A percentile compares a stretch with the other conserved stretches of the same genome.
Conservation (phyloP, 2,797 vertebrate species). For the Rhinichthys osculus region DNA sequence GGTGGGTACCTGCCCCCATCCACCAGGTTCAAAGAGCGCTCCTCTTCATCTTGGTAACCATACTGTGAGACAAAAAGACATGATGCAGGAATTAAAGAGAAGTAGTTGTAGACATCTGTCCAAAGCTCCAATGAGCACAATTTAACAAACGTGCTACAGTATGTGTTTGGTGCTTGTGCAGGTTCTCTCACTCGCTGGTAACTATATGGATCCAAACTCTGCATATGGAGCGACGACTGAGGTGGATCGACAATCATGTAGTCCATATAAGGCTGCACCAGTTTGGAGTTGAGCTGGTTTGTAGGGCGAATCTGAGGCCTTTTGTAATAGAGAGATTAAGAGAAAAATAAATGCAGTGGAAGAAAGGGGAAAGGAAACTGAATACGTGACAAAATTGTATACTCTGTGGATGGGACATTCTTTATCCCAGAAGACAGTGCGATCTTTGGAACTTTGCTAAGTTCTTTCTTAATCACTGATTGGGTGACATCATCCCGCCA, state of each 20-base stretch:
- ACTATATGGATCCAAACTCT: conserved; percentile 85
- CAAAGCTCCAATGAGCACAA: not conserved
- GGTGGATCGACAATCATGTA: conserved; percentile 82
- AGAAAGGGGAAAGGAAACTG: not conserved
- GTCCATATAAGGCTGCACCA: conserved; percentile 84
- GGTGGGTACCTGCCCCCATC: conserved; percentile 66
- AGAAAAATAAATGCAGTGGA: conserved; percentile 12
- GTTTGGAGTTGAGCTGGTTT: conserved; percentile 64
- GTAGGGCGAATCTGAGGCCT: conserved; percentile 30
- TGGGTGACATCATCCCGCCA: conserved; percentile 94
- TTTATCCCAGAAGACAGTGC: conserved; percentile 65
- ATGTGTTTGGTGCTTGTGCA: conserved; percentile 42
- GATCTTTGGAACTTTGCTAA: conserved; percentile 85
- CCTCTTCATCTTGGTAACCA: conserved; percentile 80
- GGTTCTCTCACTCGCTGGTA: conserved; percentile 81
- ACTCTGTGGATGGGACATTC: conserved; percentile 54
- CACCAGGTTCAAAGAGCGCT: conserved; percentile 78
- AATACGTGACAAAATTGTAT: not conserved
- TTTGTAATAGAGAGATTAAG: conserved; percentile 1
- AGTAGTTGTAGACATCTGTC: not conserved
- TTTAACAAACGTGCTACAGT: not conserved
- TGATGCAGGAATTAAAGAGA: not conserved
- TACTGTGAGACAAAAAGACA: conserved; percentile 73
- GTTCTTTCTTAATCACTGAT: conserved; percentile 86
- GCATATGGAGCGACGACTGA: conserved; percentile 76